Evolutionary conservation across 2,113 vertebrate genomes (phyloP), one percentile per base, ranked within the genome.

Genomic region (Drymodes brunneopygia): DNA sequence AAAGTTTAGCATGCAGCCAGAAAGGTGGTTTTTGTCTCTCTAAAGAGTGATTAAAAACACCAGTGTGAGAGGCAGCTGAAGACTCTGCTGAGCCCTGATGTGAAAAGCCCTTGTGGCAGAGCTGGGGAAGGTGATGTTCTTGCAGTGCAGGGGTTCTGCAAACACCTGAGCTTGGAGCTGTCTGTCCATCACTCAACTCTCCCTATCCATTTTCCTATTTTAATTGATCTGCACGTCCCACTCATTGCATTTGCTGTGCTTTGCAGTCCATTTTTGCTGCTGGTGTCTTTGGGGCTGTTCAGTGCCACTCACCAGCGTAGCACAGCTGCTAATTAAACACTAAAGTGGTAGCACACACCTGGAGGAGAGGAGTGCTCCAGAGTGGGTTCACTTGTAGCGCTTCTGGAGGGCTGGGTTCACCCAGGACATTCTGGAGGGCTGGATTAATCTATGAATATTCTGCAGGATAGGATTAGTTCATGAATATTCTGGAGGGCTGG

Each of bases 281-380:
- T 45, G 1, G 0, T 12, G 8, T n/a, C 36, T 83, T 56, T 33
- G 31, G 24, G 51, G 33, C 51, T 78, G 38, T 29, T 51, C 17
- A 11, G 11, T 7, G 3, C 14, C 65, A 2, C 8, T 40, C 42
- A 27, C 27, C 3, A 0, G 3, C 31, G 22, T 9, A 54, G 53
- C 57, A 44, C 42, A 53, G 2, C 9, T 69, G 13, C 13, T 38
- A 21, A 72, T 21, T 19, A 20, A 81, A 44, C 7, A 74, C 20
- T 11, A 2, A 61, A 60, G 38, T 16, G 48, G 23, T 4, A 15
- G 21, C 35, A 35, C 23, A 25, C 23, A 1, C 35, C 11, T 70
- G 29, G 54, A 54, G 28, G 48, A 64, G 15, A 84, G 40, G 33
- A 36, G 1, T 51, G 61, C 40, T n/a, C 13, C 7, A 1, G 56